These are phyloP conservation scores for Acropternis orthonyx DNA, from an alignment of 2,797 vertebrate genomes.

Conservation along the genomic window DNA sequence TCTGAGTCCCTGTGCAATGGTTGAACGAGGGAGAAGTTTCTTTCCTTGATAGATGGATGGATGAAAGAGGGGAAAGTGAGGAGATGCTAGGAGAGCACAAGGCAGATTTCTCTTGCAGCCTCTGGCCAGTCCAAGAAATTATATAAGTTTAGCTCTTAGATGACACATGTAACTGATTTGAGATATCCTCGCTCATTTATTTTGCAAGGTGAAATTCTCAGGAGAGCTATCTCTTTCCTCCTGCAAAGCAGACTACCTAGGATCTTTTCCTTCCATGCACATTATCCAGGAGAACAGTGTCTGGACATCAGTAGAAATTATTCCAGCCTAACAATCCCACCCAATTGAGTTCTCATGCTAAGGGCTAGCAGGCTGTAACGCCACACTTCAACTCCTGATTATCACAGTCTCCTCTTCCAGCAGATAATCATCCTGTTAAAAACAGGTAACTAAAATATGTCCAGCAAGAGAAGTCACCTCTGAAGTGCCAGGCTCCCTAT, in stretches of 20 bases:
- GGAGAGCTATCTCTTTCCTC: background rate
- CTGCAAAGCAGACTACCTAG: background rate
- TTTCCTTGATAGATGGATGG: background rate
- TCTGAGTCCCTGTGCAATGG: background rate
- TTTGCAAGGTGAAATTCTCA: background rate
- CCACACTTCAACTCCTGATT: background rate
- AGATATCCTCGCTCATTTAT: background rate
- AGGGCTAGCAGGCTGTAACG: background rate
- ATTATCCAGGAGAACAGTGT: background rate
- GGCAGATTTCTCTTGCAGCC: background rate
- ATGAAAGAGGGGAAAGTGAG: background rate
- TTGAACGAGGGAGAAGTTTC: background rate
- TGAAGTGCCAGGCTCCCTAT: background rate
- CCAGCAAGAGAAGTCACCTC: background rate
- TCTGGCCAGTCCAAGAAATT: background rate
- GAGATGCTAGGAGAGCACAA: background rate
- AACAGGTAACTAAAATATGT: background rate
- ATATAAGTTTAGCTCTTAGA: background rate
- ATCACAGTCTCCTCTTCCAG: background rate
- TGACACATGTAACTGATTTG: background rate
- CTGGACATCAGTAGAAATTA: background rate
- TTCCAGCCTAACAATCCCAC: background rate
- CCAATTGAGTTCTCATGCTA: background rate
- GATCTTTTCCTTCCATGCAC: background rate
- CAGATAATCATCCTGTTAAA: background rate